Conservation (phyloP, 2,797 vertebrate species). For the Paedocypris micromegethes region DNA sequence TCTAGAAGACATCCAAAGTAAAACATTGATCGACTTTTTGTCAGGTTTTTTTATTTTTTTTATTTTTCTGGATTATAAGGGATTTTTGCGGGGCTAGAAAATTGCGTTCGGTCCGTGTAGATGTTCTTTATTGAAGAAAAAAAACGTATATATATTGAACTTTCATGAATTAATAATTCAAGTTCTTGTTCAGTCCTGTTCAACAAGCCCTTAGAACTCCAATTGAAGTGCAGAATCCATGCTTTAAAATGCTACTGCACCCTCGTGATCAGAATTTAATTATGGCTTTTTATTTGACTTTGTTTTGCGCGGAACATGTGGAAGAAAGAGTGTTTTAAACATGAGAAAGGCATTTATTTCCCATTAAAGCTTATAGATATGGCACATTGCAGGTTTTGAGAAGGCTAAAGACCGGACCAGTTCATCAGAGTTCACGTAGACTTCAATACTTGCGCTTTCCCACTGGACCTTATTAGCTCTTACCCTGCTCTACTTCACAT, state of each 20-base stretch:
- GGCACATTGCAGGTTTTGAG: neutral
- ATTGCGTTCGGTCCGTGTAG: neutral
- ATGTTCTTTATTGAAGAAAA: neutral
- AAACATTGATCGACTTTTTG: neutral
- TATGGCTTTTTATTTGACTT: too few species aligned
- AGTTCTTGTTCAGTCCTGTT: neutral
- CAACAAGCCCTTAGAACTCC: too few species aligned
- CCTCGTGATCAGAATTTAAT: too few species aligned
- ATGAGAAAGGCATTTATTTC: too few species aligned
- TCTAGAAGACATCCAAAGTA: constrained; percentile 16
- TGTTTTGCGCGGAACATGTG: too few species aligned
- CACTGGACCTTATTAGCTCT: constrained; percentile 46
- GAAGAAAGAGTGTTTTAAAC: too few species aligned
- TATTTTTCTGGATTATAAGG: constrained; percentile 9
- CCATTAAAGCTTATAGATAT: too few species aligned
- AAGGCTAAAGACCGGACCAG: constrained; percentile 20
- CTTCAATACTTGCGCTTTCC: constrained; percentile 46
- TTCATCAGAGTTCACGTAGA: constrained; percentile 28
- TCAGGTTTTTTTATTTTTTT: neutral
- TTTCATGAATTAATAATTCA: constrained; percentile 10
- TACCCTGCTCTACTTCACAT: constrained; percentile 30
- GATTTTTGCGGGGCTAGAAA: neutral
- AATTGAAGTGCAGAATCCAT: too few species aligned
- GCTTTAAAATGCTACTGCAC: too few species aligned
- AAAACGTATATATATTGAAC: neutral